Base-by-base conservation (phyloP, 2,113 vertebrate genomes). In the Lamprotornis superbus region DNA sequence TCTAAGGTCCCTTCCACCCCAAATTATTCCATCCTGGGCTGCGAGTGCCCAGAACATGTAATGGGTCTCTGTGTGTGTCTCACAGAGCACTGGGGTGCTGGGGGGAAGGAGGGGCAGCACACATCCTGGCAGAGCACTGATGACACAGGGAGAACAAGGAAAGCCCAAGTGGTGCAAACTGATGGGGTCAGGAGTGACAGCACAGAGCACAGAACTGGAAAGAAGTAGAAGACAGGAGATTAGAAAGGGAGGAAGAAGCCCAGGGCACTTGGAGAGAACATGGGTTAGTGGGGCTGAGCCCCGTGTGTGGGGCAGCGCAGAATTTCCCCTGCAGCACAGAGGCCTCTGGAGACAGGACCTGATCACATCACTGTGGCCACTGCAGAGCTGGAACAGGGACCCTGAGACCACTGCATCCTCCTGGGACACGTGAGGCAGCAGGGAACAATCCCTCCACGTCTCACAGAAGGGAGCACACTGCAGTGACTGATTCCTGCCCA, bases 201-300 rank as follows among this genome's bases (percentile, higher is more conserved):
- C 83, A 95, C 67, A 96, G 86, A 83, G 61, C 71, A 94, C 95
- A 83, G 74, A 95, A 97, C 92, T 96, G 88, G 89, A 97, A 87
- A 91, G 94, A 95, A 94, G 94, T 95, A 94, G 95, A 93, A 96
- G 97, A 78, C 20, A 93, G 94, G 61, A 80, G 70, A 88, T 96
- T 74, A 91, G 93, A 93, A 75, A 23, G 83, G 79, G 76, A 73
- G 79, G 44, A 83, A 55, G 28, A 79, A 75, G 75, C 65, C 22
- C 79, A 80, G 75, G 10, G 55, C 75, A 90, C 74, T n/a, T 64
- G 44, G 42, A 80, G 76, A 85, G 74, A 91, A 81, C 6, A 22
- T 2, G 55, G 87, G 47, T 55, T 42, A 92, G 50, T 14, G 65
- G 35, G 77, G 87, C 87, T 81, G 84, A 78, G 83, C 60, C 46